Evolutionary conservation across 2,113 vertebrate genomes (phyloP).

Genomic region (Brachypteracias leptosomus): DNA sequence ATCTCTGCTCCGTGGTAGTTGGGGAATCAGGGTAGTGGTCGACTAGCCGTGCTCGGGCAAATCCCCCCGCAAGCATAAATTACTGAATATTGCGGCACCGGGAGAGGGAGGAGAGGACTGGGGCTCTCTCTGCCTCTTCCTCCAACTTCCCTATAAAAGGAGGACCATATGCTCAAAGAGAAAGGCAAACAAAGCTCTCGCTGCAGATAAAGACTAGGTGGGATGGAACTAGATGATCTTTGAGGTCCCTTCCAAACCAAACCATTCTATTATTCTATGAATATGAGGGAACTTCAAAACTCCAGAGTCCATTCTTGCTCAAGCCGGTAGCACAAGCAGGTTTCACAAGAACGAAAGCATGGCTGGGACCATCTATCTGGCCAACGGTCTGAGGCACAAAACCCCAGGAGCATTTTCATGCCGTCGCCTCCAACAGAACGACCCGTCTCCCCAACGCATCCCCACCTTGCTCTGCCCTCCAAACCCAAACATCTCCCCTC

Average conservation of each 20-base stretch:
- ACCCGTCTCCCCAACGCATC: background rate
- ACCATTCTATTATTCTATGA: no score
- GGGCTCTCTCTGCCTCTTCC: background rate
- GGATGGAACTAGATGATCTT: background rate
- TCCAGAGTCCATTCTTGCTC: background rate
- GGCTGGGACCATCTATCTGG: rapidly evolving
- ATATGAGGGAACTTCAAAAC: background rate
- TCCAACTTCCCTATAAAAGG: rapidly evolving
- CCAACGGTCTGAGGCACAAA: background rate
- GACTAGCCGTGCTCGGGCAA: background rate
- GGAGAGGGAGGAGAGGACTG: background rate
- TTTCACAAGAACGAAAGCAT: background rate
- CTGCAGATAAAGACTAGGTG: background rate
- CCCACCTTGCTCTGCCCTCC: rapidly evolving
- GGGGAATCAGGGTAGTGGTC: background rate
- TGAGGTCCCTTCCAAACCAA: no score
- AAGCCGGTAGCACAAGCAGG: background rate
- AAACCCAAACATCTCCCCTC: background rate
- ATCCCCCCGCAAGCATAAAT: background rate
- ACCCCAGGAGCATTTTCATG: background rate
- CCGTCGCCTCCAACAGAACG: background rate
- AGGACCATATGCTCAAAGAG: background rate
- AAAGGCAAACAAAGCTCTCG: background rate
- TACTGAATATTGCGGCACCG: background rate
- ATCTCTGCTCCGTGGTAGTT: background rate